Evolutionary conservation across 2,113 vertebrate species (phyloP).

Genomic region (Amazona guildingii): DNA sequence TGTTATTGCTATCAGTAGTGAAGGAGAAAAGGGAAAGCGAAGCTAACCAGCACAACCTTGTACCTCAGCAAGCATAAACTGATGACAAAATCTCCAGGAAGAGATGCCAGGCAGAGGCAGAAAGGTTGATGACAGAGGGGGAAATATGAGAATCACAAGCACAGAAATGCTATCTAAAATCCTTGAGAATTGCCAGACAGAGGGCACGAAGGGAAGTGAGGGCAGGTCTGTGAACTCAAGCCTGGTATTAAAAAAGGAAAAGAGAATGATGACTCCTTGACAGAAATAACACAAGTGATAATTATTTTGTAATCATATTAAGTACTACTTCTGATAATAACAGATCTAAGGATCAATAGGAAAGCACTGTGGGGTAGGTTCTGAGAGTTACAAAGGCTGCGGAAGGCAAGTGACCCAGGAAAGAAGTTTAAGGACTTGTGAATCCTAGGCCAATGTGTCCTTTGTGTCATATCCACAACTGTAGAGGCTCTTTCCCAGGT

Average conservation of each 20-base stretch:
- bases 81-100: not conserved
- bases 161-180: not conserved
- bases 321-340: not conserved
- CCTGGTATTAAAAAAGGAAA: not conserved
- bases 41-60: not conserved
- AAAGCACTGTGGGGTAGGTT: not conserved
- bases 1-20: not conserved
- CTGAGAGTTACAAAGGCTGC: accelerated
- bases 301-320: not conserved
- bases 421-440: not conserved
- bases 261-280: not conserved
- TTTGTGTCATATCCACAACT: not conserved
- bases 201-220: not conserved
- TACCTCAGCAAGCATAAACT: not conserved
- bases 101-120: not conserved
- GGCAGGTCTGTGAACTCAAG: not conserved
- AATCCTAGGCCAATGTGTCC: not conserved
- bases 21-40: not conserved
- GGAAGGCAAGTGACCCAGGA: not conserved
- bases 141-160: not conserved
- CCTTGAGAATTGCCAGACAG: not conserved
- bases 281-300: not conserved
- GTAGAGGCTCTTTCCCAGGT: not conserved
- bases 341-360: too few relatives aligned
- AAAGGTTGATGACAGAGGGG: not conserved